Evolutionary conservation across 2,888 invertebrate species (phyloP), one percentile per base, ranked within the genome.

Genomic region (Caenorhabditis sp.): DNA sequence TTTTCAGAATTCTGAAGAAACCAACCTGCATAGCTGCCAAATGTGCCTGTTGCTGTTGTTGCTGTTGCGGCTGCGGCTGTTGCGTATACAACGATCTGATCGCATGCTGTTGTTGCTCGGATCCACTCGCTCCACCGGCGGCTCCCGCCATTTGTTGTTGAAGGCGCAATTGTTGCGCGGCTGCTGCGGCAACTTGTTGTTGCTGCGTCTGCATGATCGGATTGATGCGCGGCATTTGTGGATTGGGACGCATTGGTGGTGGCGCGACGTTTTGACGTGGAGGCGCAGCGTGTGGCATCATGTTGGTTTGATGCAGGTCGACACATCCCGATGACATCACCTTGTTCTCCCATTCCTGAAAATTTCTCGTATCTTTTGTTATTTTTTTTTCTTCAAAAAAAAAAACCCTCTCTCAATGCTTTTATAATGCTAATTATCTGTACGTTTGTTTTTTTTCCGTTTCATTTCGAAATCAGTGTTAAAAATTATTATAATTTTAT

Each of bases 321-420:
- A 85, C 85, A 53, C 81, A 80, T 14, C 85, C 85, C 61, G 79
- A 80, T 5, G 70, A 68, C 21, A 76, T 77, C 27, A 87, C 78
- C 59, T 85, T 85, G 17, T 83, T 80, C 57, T 85, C 84, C 86
- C 86, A 86, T 27, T 81, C 80, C 85, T 84, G 20, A 53, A 54
- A 25, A 54, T 25, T 26, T 8, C 26, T 43, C 43, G 8, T 43
- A 43, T 8, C 14, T 43, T 14, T 43, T 12, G 14, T 43, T 12
- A 14, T 43, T 43, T 12, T 43, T 8, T 26, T 26, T 7, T 5
- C n/a, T n/a, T n/a, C n/a, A n/a, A n/a, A n/a, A n/a, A n/a, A n/a
- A n/a, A n/a, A 31, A 31, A 31, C 10, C 57, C 50, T 23, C 17
- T 17, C 7, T n/a, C 21, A 27, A 26, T 61, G 20, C 26, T 43